Evolutionary conservation across 2,888 invertebrate genomes (phyloP), one percentile per base, ranked within the genome.

Genomic region (Cheiracanthium punctorium): DNA sequence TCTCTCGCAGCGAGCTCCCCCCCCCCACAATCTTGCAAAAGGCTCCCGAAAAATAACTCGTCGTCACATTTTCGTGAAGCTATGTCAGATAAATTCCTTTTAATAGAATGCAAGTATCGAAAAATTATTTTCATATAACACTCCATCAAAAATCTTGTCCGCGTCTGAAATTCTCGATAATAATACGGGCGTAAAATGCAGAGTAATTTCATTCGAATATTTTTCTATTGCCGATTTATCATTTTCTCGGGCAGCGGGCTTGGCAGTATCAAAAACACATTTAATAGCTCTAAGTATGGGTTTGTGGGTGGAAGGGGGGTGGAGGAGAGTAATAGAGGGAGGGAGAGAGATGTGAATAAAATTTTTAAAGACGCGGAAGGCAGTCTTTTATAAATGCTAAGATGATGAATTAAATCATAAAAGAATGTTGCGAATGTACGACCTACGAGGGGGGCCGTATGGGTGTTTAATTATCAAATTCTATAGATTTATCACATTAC

Each of bases 141-240:
- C 58, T 58, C 58, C 24, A 58, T 58, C 58, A 58, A 58, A 58
- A 58, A 58, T 58, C 58, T 24, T 24, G 58, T 58, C 58, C 58
- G 58, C 24, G n/a, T 10, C 58, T 20, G 2, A 58, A 58, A 58
- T 58, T 58, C 58, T 24, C 58, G 20, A 24, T 58, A 58, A 58
- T 58, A 58, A 58, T 58, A 17, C 58, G 24, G 58, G 58, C 58
- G 58, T 58, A 58, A 58, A 58, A 58, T 58, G 24, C 58, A 17
- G 24, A 58, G 58, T 58, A 58, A 58, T 58, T 58, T 24, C 58
- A 24, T 24, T 58, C 58, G 4, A 24, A 24, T 58, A 58, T 58
- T 58, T 58, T 58, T 58, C 58, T 58, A 58, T 58, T 58, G 58
- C 24, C 20, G 24, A 58, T 58, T 58, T 58, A 58, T 58, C 58